phyloP scores from a whole-genome alignment of 30 jellyfish, hydroid and myxozoan genomes.

The Cassiopea andromeda region DNA sequence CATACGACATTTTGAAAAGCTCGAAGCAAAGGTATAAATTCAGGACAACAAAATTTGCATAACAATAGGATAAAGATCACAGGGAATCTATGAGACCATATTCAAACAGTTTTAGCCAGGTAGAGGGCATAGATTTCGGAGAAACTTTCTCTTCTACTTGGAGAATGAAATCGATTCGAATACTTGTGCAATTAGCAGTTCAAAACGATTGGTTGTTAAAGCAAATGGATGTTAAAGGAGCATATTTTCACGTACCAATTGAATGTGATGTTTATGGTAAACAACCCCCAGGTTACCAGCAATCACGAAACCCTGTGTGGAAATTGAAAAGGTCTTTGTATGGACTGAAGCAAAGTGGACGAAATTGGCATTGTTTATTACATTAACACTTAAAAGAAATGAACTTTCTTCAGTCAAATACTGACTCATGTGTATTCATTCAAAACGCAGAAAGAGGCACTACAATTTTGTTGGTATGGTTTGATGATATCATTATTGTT shows the following conservation, averaged over 20 bases:
- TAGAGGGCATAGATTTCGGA: constrained; percentile 33
- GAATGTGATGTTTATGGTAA: constrained; percentile 42
- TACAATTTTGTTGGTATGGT: constrained; percentile 41
- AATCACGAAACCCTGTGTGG: constrained; percentile 29
- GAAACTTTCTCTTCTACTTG: constrained; percentile 71
- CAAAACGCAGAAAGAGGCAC: background rate
- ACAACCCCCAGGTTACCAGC: constrained; percentile 67
- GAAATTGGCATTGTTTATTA: constrained; percentile 56
- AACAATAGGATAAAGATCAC: no score
- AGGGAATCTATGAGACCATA: no score
- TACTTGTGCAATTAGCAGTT: constrained; percentile 30
- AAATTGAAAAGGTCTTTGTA: constrained; percentile 68
- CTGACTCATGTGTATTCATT: constrained; percentile 70
- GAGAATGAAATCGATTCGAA: constrained; percentile 48
- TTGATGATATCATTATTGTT: constrained; percentile 45
- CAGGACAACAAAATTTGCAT: no score
- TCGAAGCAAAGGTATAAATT: no score
- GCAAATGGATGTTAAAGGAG: constrained; percentile 73
- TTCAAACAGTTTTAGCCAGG: background rate
- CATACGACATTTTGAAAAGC: no score
- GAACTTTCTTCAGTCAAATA: constrained; percentile 36
- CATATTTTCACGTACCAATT: constrained; percentile 69
- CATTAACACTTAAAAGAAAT: constrained; percentile 15
- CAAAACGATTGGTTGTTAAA: constrained; percentile 29
- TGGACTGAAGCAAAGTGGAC: constrained; percentile 83